Evolutionary conservation across 2,797 vertebrate genomes (phyloP).

Genomic region (Semotilus atromaculatus): DNA sequence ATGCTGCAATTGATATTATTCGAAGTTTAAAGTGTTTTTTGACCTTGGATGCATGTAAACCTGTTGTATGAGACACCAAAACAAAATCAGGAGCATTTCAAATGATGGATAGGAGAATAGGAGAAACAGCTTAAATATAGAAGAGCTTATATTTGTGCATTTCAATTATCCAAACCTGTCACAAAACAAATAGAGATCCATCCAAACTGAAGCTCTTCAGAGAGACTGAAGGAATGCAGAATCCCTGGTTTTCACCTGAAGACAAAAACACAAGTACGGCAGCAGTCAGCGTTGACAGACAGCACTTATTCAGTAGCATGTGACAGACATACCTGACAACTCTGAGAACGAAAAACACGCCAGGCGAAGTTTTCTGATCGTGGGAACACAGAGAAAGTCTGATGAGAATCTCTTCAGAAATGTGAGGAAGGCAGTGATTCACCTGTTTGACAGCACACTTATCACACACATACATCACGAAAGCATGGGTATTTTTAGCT

Average conservation of each 20-base stretch:
- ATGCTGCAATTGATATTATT: too few relatives aligned
- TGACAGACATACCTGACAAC: constrained; percentile 9
- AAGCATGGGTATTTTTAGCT: constrained; percentile 4
- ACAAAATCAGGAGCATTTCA: too few relatives aligned
- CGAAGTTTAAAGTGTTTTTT: not conserved
- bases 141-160: not conserved
- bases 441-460: constrained; percentile 19
- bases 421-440: constrained; percentile 31
- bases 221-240: constrained; percentile 10
- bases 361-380: not conserved
- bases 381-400: constrained; percentile 32
- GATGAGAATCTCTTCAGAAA: constrained; percentile 13
- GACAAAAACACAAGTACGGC: not conserved
- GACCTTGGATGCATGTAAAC: not conserved
- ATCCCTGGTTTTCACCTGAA: not conserved
- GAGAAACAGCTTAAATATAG: not conserved
- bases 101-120: too few relatives aligned
- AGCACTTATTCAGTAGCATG: not conserved
- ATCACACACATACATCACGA: constrained; percentile 28
- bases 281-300: not conserved
- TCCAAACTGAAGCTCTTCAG: not conserved
- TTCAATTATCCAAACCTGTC: not conserved
- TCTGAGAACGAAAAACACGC: constrained; percentile 5
- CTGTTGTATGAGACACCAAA: too few relatives aligned
- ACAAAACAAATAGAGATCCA: not conserved